Evolutionary conservation across 1,140 invertebrate species (phyloP), one percentile per base, ranked within the genome.

Genomic region (Phthorimaea operculella): DNA sequence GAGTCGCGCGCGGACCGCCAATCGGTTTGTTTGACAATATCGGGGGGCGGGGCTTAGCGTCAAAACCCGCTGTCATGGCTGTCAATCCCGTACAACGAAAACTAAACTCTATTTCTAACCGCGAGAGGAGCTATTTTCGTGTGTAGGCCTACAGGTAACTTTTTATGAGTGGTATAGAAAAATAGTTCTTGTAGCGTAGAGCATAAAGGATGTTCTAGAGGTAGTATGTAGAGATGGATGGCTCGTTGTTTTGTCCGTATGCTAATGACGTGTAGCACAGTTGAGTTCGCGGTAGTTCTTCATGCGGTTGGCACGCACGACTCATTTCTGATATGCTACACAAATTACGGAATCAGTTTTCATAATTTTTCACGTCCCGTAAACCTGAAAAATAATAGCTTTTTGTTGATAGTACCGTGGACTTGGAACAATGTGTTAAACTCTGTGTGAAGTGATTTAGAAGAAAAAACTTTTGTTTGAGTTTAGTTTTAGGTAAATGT

Each of bases 241-340:
- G 72, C 64, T 71, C 75, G 72, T 76, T 72, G 72, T 81, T 74
- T 76, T 77, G 77, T 83, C 60, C 70, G 76, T 66, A 73, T 76
- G 76, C 72, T 83, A 82, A 82, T 82, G 74, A 79, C 75, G 74
- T 69, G 68, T 75, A 76, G 75, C 76, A 71, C 64, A 75, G 68
- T 66, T 68, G 81, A 84, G 81, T 84, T 81, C 78, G 79, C 72
- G 74, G 74, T 80, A 77, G 79, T 79, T 76, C 72, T 65, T 81
- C 81, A 76, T 72, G 68, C 77, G 72, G 79, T 72, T 70, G 79
- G 73, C 75, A 79, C 79, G 81, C 76, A 74, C 60, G 68, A 70
- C 72, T 72, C 68, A 80, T 78, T 79, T 74, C 72, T 81, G 68
- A 71, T 71, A 70, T 75, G 71, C 73, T 69, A 80, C 65, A 75